Evolutionary conservation across 2,113 vertebrate species (phyloP), one percentile per base, ranked within the genome.

Genomic region (Tyrannus savana): DNA sequence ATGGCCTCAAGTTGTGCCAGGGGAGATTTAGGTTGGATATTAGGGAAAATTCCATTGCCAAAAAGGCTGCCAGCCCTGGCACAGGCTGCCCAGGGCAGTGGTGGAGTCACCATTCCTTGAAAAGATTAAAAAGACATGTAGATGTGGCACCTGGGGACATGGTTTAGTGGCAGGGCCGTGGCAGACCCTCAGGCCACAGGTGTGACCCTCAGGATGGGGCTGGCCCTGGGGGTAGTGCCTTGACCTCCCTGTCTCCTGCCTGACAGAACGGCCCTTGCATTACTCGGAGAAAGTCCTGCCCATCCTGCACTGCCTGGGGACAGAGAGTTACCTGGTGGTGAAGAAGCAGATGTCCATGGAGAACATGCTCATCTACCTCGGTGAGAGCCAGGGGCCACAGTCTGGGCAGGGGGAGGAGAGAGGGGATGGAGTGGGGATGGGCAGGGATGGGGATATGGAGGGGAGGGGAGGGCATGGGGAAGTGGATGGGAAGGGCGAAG

Each of bases 331-430:
- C 92, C 97, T 99, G 91, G 98, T 99, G 63, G 98, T 99, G 79
- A 99, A 99, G 97, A 99, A 98, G 91, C 96, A 99, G 77, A 27
- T 96, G 18, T 96, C 98, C 55, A 99, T 99, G 99, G 99, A 99
- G 67, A 95, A 97, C 62, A 99, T 99, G 98, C 94, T 99, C 16
- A 4, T 98, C 22, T 99, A 99, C 87, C 95, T 99, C 37, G 98
- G 99, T 99, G 98, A 89, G 80, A 18, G 27, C 31, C 2, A 41
- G 42, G 27, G 50, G 17, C 16, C 15, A 3, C 6, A 16, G 68
- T 19, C 13, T 25, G 22, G 78, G 39, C 17, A 10, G 14, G n/a
- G 50, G 39, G n/a, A 14, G 58, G 27, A 7, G 27, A 31, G 10
- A 22, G 4, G 13, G n/a, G 50, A 14, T 18, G 78, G 22, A 27